Evolutionary conservation across 1,140 invertebrate species (phyloP), one percentile per base, ranked within the genome.

Genomic region (Scaptomyza montana): DNA sequence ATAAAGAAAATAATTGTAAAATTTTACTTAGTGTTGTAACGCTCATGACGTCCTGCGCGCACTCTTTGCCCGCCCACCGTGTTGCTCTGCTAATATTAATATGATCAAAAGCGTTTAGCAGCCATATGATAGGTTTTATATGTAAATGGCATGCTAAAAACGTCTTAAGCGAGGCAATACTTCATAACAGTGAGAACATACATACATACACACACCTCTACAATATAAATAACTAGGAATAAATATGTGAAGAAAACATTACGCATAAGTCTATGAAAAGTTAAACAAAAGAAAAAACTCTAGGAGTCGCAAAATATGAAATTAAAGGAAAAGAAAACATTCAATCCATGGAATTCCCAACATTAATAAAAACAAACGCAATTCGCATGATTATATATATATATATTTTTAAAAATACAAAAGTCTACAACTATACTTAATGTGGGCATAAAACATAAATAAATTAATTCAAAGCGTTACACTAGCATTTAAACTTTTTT

Each of bases 11-110:
- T 86, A 85, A 74, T 89, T 87, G 82, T 87, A 87, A 79, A 87
- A 87, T 87, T 87, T 89, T 82, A 87, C 68, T 82, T 87, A 87
- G 78, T 87, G 84, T 89, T 87, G 74, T 77, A 87, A 68, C 77
- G 86, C 82, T 89, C 76, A 87, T 86, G 78, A 79, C 82, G 82
- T 87, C 82, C 82, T 82, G 78, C 72, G 76, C 64, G 75, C 80
- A 77, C 66, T 64, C 51, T 54, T 67, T 54, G 82, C 74, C 56
- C 61, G 67, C 75, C 75, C 72, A 76, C 77, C 77, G 79, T 71
- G 76, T 60, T 81, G 79, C 77, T 75, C 68, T 62, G 66, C 47
- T 74, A 70, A 41, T 41, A 41, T 50, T 41, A 36, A 56, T 56
- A 69, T 56, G 47, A 79, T 70, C 64, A 54, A 5, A 51, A 55